Base-by-base conservation (phyloP, 2,797 vertebrate genomes). In the Chiloscyllium punctatum region DNA sequence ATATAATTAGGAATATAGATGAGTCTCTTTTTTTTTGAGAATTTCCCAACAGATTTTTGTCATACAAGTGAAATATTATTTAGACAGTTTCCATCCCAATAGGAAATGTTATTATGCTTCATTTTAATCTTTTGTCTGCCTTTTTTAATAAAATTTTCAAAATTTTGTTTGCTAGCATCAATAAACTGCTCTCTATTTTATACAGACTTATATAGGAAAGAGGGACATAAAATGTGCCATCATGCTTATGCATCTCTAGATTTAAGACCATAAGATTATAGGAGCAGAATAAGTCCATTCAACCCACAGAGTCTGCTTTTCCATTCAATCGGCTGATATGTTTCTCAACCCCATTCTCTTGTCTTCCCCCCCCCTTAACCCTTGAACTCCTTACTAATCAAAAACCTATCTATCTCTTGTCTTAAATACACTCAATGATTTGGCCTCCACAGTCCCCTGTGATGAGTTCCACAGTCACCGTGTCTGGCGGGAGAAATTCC, bases 21-120 rank as follows among this genome's bases (percentile, higher is more conserved):
- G 21, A 48, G 37, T 42, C 21, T 16, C 42, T 37, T n/a, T 66
- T 48, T 23, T 48, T 48, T 25, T 82, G 9, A 42, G 82, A 0
- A 84, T 48, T 84, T 84, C 42, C 82, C 82, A 5, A 4, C 8
- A 62, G 53, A 90, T 51, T 21, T 91, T 62, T 8, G 21, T 91
- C 57, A 91, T n/a, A 18, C 1, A 37, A 66, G 57, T 8, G 4
- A 33, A 62, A 68, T 37, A 3, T 66, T 91, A 66, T 79, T 37
- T 79, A 37, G 33, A 37, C 33, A 37, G 74, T 33, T 77, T 77
- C 30, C 9, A 77, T n/a, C 57, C 57, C 57, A 91, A 62, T 88
- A 53, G 86, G 51, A 53, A 88, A 88, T 53, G 51, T 53, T 88
- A 88, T 27, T 88, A 88, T 88, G 84, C 9, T 87, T 87, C 84